Evolutionary conservation across 2,888 invertebrate genomes (phyloP).

Genomic region (Sinopyrophorus schimmeli): DNA sequence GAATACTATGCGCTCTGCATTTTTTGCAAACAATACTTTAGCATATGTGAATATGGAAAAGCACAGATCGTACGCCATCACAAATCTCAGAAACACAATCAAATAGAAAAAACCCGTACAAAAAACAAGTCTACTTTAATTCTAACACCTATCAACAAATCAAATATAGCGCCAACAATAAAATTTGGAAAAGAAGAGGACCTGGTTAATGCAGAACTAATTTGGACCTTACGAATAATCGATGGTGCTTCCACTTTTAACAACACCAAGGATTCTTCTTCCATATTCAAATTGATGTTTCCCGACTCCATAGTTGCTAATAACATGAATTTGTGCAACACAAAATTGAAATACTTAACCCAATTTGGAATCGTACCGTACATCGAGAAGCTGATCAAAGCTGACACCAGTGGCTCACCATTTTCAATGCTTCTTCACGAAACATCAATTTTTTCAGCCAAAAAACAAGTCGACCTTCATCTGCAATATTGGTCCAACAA

Average conservation of each 20-base stretch:
- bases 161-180: not conserved
- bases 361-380: conserved; percentile 21
- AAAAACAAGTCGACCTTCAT: conserved; percentile 19
- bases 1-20: conserved; percentile 20
- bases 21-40: conserved; percentile 25
- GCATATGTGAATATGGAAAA: conserved; percentile 17
- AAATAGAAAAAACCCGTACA: conserved; percentile 11
- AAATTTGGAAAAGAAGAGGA: conserved; percentile 26
- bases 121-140: conserved; percentile 1
- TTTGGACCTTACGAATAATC: conserved; percentile 19
- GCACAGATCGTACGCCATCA: conserved; percentile 17
- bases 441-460: not conserved
- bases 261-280: conserved; percentile 9
- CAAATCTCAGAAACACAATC: conserved; percentile 17
- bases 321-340: conserved; percentile 12
- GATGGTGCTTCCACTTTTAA: too few relatives aligned
- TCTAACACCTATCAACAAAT: not conserved
- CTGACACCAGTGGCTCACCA: conserved; percentile 8
- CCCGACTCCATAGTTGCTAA: conserved; percentile 19
- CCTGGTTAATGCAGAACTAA: conserved; percentile 20
- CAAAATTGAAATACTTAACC: conserved; percentile 14
- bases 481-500: conserved; percentile 21
- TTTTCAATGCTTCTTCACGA: conserved; percentile 20
- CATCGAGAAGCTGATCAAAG: conserved; percentile 17
- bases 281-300: conserved; percentile 25